Evolutionary conservation across 2,113 vertebrate species (phyloP), one percentile per base, ranked within the genome.

Genomic region (Calidris pugnax): DNA sequence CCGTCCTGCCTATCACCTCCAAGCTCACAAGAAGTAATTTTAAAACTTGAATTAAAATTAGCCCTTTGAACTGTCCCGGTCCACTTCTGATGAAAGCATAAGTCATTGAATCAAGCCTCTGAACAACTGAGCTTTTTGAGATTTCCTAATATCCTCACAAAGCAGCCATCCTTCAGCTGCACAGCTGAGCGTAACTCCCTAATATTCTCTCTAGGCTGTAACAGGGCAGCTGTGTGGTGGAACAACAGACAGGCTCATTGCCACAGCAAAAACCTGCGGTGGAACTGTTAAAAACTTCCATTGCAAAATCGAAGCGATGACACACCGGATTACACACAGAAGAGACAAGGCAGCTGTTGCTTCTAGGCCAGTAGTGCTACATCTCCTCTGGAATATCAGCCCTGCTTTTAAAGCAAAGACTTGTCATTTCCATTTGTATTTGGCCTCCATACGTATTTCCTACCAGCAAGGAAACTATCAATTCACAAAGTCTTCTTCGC

Each of bases 341-440:
- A 4, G 39, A 82, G 53, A 87, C 30, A 51, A 75, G 12, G 56
- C 88, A 96, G 95, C 93, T 96, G 93, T 6, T 92, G 67, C 82
- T 74, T 50, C 37, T 28, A 18, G 68, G 85, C 45, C 82, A 83
- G 85, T 41, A 87, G 41, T 24, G 20, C 41, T 93, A 27, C 43
- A 18, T 30, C 82, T 53, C 47, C 62, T 72, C 45, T 53, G 35
- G 12, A 64, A 45, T 37, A 84, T 39, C 89, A 60, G 4, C 60
- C 64, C 50, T 39, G 37, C 43, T 85, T 41, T 71, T 67, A 51
- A 69, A 74, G 43, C 43, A 64, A 85, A 93, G 55, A 23, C 59
- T 67, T 68, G 35, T 53, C 41, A 73, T 66, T 93, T 89, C n/a
- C 71, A 7, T 57, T 89, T 51, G 74, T 90, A 93, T 51, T 33